These are phyloP conservation scores for Theristus sp. DNA, from an alignment of 2,888 invertebrate genomes.

Conservation along the genomic window DNA sequence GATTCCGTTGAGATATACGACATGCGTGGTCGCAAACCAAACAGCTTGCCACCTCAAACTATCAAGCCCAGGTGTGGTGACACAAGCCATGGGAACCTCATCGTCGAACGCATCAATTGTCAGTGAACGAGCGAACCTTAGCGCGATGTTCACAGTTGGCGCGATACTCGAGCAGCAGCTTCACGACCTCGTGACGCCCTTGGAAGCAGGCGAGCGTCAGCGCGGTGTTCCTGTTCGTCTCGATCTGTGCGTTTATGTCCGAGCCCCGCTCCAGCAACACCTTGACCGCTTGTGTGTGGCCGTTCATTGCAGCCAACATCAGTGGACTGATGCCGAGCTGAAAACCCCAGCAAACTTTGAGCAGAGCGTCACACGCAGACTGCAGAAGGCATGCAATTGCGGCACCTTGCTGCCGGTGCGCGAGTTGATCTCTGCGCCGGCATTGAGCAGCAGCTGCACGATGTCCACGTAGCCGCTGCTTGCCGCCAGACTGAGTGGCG, in stretches of 20 bases:
- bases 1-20: too few relatives aligned
- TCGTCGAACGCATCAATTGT: too few relatives aligned
- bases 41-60: too few relatives aligned
- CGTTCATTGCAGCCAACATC: slow-evolving; percentile 99
- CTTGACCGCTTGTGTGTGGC: slow-evolving; percentile 80
- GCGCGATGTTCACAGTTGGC: slow-evolving; percentile 98
- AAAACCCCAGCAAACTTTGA: slow-evolving; percentile 30
- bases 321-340: slow-evolving; percentile 94
- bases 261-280: slow-evolving; percentile 81
- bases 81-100: too few relatives aligned
- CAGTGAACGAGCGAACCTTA: slow-evolving; percentile 42
- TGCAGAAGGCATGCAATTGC: background rate
- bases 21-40: too few relatives aligned
- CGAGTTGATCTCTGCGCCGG: slow-evolving; percentile 96
- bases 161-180: slow-evolving; percentile 76
- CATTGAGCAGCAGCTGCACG: slow-evolving; percentile 71
- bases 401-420: slow-evolving; percentile 27
- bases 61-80: too few relatives aligned
- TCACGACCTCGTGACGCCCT: slow-evolving; percentile 94
- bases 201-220: slow-evolving; percentile 95
- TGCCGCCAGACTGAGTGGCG: slow-evolving; percentile 91
- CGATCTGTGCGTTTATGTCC: slow-evolving; percentile 91
- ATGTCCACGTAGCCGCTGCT: slow-evolving; percentile 93
- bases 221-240: slow-evolving; percentile 95
- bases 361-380: background rate